Conservation (phyloP, 2,797 vertebrate species). For the Cyprinella venusta region DNA sequence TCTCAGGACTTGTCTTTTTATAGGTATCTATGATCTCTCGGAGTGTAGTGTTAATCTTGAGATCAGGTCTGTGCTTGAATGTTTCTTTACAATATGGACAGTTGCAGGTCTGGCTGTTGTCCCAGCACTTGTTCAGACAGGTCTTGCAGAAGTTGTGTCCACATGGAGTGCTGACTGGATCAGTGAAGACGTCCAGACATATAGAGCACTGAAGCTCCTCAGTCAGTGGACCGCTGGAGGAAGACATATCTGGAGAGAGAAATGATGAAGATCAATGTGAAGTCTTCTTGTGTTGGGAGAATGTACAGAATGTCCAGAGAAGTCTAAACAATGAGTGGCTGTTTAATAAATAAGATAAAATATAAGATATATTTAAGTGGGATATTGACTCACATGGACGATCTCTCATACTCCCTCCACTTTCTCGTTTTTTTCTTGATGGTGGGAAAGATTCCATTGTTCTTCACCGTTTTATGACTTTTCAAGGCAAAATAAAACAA, state of each 20-base stretch:
- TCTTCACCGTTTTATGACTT: too few species aligned
- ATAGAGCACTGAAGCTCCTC: slow-evolving; percentile 6
- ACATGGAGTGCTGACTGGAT: not conserved
- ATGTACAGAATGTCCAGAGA: too few species aligned
- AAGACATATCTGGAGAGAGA: not conserved
- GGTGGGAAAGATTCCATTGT: too few species aligned
- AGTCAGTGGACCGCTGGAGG: not conserved
- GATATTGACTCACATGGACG: too few species aligned
- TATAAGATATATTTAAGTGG: too few species aligned
- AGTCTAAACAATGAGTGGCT: too few species aligned
- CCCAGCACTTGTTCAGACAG: not conserved
- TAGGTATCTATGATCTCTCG: fast-evolving
- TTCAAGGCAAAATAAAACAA: too few species aligned
- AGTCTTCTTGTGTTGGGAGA: too few species aligned
- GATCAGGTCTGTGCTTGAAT: not conserved
- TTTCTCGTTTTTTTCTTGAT: too few species aligned
- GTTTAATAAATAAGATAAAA: too few species aligned
- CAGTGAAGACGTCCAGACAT: slow-evolving; percentile 29
- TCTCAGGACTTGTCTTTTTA: not conserved
- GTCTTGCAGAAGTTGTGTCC: slow-evolving; percentile 32
- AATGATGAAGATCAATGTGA: not conserved
- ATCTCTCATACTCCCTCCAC: too few species aligned
- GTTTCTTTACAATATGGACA: not conserved
- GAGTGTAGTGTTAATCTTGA: slow-evolving; percentile 24
- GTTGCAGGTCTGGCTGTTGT: not conserved